These are phyloP conservation scores for Epinotia bilunana DNA, from an alignment of 2,888 invertebrate genomes.

Conservation along the genomic window DNA sequence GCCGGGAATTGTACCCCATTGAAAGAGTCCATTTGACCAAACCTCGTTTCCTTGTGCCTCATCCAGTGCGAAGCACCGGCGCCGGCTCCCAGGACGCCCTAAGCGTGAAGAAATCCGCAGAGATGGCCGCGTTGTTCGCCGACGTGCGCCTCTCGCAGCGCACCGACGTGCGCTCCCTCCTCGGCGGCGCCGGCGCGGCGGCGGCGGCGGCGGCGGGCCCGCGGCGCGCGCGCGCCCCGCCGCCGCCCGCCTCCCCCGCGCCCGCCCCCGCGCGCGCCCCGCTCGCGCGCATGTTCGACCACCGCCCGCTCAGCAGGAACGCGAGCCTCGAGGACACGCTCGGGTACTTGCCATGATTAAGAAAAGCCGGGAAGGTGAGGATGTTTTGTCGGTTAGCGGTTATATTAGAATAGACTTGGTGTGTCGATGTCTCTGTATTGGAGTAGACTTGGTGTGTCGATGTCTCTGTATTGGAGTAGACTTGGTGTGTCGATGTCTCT, in stretches of 20 bases:
- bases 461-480: too few species aligned
- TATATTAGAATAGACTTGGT: constrained; percentile 17
- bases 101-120: constrained; percentile 94
- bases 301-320: constrained; percentile 73
- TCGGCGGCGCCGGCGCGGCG: constrained; percentile 54
- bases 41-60: background rate
- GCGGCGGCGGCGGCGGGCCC: constrained; percentile 53
- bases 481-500: background rate
- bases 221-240: constrained; percentile 56
- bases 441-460: too few species aligned
- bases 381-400: constrained; percentile 38
- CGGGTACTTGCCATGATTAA: constrained; percentile 84
- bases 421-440: too few species aligned
- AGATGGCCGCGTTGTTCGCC: constrained; percentile 94
- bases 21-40: too few species aligned
- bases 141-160: constrained; percentile 89
- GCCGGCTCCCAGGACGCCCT: constrained; percentile 88
- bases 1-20: too few species aligned
- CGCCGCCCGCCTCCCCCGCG: constrained; percentile 48
- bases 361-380: constrained; percentile 35
- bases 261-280: constrained; percentile 55
- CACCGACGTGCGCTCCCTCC: constrained; percentile 84
- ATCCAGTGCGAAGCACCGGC: constrained; percentile 76
- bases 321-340: constrained; percentile 86
- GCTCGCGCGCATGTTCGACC: constrained; percentile 70